Percentiles rank a stretch among this genome's conserved stretches.
phyloP scores from a whole-genome alignment of 2,797 vertebrate species.

The Eulemur mongoz region DNA sequence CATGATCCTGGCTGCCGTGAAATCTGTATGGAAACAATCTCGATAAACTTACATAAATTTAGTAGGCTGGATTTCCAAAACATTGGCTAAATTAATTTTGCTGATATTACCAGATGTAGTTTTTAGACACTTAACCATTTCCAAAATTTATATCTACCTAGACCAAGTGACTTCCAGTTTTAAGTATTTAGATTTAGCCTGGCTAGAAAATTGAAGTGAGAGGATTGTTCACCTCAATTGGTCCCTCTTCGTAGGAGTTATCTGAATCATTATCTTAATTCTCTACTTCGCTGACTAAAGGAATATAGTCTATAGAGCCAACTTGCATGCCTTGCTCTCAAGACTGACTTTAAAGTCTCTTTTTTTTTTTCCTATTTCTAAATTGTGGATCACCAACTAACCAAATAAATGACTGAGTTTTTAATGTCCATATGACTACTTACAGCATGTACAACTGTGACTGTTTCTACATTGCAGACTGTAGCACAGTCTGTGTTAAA shows the following conservation, averaged over 20 bases:
- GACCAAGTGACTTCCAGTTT: neutral
- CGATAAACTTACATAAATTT: neutral
- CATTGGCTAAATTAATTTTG: neutral
- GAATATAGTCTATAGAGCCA: neutral
- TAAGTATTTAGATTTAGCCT: neutral
- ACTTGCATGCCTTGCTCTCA: neutral
- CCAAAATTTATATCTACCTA: neutral
- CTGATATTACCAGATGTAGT: neutral
- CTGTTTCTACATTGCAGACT: neutral
- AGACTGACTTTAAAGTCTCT: neutral
- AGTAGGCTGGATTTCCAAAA: neutral
- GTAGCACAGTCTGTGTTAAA: neutral
- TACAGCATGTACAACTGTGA: neutral
- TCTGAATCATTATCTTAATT: neutral
- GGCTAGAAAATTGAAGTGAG: neutral
- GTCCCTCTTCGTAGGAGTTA: neutral
- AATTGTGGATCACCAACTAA: neutral
- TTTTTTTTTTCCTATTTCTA: neutral
- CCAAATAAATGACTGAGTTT: neutral
- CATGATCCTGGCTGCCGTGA: constrained; percentile 59
- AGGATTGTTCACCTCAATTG: neutral
- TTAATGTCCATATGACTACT: neutral
- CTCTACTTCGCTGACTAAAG: neutral
- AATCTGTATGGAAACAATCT: neutral
- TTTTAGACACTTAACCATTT: constrained; percentile 6